Base-by-base conservation (phyloP, 2,888 invertebrate genomes). In the Galeopsomyia nigrocyanea region DNA sequence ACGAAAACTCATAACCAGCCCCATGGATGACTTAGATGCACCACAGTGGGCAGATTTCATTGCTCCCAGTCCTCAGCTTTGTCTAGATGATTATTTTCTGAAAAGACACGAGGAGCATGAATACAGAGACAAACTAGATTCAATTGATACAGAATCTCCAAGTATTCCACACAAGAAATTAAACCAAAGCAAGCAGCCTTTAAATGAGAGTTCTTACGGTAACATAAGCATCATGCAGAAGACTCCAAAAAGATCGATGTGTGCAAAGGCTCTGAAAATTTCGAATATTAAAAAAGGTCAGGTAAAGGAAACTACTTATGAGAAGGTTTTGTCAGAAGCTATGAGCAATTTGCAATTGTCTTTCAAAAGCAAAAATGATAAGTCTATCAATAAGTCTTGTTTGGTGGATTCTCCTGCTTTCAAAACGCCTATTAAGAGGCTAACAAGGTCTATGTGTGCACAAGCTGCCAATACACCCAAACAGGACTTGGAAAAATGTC, bases 31-130 rank as follows among this genome's bases (percentile, higher is more conserved):
- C 16, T 77, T 77, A 56, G 77, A 79, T 31, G 84, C 83, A 9
- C 83, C 84, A 0, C 83, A 82, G 50, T 84, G 82, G 82, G 75
- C 79, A 47, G 83, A 84, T 62, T 82, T 84, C 22, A 77, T 74
- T 7, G 22, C 57, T 0, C 72, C 74, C 3, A 83, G 81, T 68
- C 82, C 83, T 2, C 77, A 78, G 19, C n/a, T 77, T 47, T 65
- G 56, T 0, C 68, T 69, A 0, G 80, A 81, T 22, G 78, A 75
- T 49, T 83, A 79, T 51, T 83, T 83, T 26, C 78, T 81, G 0
- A 61, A 62, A 5, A 67, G 64, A 2, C 77, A 80, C 17, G 70
- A 71, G n/a, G 71, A 76, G 1, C 63, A 67, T 22, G 73, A 71
- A 51, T 73, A 75, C 22, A 70, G 73, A 55, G 64, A 73, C 6